Evolutionary conservation across 2,113 vertebrate genomes (phyloP).

Genomic region (Cyanoramphus novaezelandiae): DNA sequence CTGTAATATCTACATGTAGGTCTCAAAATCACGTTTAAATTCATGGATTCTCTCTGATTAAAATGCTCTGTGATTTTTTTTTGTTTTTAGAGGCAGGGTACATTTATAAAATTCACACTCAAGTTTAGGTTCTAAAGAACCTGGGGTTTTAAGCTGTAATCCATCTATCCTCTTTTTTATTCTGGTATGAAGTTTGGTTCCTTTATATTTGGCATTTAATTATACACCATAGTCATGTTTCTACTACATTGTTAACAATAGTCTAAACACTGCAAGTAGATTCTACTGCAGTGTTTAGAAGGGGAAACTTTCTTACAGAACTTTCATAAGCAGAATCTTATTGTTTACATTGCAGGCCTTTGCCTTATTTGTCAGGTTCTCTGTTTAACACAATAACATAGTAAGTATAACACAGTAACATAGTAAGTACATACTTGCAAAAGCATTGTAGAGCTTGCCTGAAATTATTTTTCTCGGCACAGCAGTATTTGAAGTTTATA

Average conservation of each 20-base stretch:
- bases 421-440: background rate
- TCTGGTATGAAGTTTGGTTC: background rate
- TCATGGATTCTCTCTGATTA: background rate
- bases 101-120: background rate
- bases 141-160: rapidly evolving
- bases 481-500: background rate
- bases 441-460: background rate
- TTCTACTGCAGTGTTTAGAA: background rate
- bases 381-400: background rate
- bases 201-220: background rate
- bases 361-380: background rate
- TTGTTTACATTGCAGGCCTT: background rate
- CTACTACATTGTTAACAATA: background rate
- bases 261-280: background rate
- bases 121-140: background rate
- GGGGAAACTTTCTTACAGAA: background rate
- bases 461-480: background rate
- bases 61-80: background rate
- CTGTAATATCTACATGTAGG: background rate
- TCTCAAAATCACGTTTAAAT: background rate
- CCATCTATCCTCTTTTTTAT: background rate
- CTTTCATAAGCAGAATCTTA: background rate
- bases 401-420: background rate
- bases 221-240: background rate
- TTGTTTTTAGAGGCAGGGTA: background rate